Evolutionary conservation across 2,113 vertebrate species (phyloP).

Genomic region (Rhinolophus sinicus): DNA sequence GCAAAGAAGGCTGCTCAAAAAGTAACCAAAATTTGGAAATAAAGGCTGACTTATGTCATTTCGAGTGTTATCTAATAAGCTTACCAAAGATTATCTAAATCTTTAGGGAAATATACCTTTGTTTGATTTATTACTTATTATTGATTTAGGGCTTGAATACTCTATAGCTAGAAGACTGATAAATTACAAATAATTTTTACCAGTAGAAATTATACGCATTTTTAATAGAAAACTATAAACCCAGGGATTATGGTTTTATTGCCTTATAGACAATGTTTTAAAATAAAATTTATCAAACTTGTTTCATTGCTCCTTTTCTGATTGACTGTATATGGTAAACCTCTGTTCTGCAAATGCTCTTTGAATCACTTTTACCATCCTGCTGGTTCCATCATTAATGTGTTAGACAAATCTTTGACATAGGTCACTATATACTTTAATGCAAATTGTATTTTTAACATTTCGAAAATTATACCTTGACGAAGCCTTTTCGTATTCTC

Average conservation of each 20-base stretch:
- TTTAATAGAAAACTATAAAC: neutral
- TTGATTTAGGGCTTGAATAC: neutral
- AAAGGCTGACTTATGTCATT: neutral
- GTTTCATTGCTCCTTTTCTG: neutral
- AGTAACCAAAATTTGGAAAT: neutral
- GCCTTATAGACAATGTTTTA: neutral
- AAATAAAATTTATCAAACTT: neutral
- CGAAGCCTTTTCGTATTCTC: neutral
- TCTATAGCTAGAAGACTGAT: neutral
- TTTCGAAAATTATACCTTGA: neutral
- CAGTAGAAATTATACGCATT: neutral
- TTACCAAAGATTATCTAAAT: neutral
- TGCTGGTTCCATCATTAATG: neutral
- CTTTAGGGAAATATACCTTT: neutral
- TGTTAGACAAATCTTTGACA: neutral
- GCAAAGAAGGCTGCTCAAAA: neutral
- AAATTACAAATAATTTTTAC: constrained; percentile 9
- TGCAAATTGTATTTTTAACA: neutral
- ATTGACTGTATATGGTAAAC: neutral
- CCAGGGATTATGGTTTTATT: neutral
- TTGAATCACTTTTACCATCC: neutral
- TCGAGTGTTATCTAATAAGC: neutral
- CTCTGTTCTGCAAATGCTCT: neutral
- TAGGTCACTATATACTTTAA: neutral
- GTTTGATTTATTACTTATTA: neutral